A percentile compares a stretch with the other conserved stretches of the same genome.
phyloP scores from a whole-genome alignment of 2,888 invertebrate genomes.

The Cryptocephalus primarius region DNA sequence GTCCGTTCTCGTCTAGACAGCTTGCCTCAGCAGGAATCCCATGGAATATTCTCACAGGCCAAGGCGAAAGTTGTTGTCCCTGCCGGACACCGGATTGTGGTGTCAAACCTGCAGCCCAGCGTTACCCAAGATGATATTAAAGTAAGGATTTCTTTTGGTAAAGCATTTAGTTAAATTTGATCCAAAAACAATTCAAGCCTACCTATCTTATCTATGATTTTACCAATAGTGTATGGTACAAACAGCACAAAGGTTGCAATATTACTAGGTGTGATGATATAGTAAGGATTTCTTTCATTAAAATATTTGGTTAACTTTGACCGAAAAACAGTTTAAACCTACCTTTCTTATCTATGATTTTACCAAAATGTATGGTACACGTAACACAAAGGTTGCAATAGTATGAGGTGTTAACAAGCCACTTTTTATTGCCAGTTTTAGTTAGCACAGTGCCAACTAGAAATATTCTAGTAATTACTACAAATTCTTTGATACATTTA shows the following conservation, averaged over 20 bases:
- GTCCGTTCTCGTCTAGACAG: constrained; percentile 40
- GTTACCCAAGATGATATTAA: constrained; percentile 88
- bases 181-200: too few relatives aligned
- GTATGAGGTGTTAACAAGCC: too few relatives aligned
- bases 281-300: too few relatives aligned
- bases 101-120: constrained; percentile 77
- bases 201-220: neutral
- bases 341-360: too few relatives aligned
- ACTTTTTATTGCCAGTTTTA: too few relatives aligned
- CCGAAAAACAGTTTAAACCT: too few relatives aligned
- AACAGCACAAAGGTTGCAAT: neutral
- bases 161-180: constrained; percentile 59
- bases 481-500: too few relatives aligned
- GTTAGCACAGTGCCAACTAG: too few relatives aligned
- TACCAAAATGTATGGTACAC: too few relatives aligned
- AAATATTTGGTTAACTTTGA: too few relatives aligned
- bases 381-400: too few relatives aligned
- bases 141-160: constrained; percentile 91
- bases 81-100: constrained; percentile 72
- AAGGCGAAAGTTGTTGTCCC: constrained; percentile 40
- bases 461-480: too few relatives aligned
- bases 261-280: neutral
- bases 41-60: constrained; percentile 28
- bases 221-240: neutral
- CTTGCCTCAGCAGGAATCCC: constrained; percentile 28